A percentile compares a stretch with the other conserved stretches of the same genome.
phyloP scores from a whole-genome alignment of 2,797 vertebrate species.

The Gadopsis bispinosus region DNA sequence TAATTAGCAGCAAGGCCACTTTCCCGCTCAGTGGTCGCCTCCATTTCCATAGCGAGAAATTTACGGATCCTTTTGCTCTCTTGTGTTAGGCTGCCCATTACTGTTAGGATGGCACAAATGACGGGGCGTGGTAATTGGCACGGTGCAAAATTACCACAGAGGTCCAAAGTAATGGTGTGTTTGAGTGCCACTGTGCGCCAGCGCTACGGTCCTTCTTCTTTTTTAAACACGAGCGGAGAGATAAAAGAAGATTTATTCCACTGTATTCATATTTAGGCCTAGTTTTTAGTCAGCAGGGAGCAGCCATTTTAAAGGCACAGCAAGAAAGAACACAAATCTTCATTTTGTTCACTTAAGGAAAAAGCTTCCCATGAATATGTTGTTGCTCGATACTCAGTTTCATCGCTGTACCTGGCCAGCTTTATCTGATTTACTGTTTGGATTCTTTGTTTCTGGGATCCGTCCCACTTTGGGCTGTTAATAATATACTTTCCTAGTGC shows the following conservation, averaged over 20 bases:
- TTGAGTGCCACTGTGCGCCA: slow-evolving; percentile 29
- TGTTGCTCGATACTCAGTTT: slow-evolving; percentile 4
- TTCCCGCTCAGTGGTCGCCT: slow-evolving; percentile 56
- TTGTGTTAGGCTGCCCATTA: slow-evolving; percentile 48
- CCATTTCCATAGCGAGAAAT: slow-evolving; percentile 58
- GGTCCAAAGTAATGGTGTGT: slow-evolving; percentile 42
- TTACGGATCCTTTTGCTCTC: slow-evolving; percentile 60
- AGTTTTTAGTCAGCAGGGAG: slow-evolving; percentile 27
- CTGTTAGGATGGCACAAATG: slow-evolving; percentile 50
- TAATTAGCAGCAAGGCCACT: slow-evolving; percentile 75
- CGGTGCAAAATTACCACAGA: slow-evolving; percentile 35
- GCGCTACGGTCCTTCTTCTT: neutral
- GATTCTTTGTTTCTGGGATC: slow-evolving; percentile 35
- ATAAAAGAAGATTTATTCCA: slow-evolving; percentile 38
- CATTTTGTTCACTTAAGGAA: slow-evolving; percentile 44
- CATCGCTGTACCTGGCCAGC: slow-evolving; percentile 10
- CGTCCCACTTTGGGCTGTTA: slow-evolving; percentile 33
- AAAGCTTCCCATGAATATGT: slow-evolving; percentile 31
- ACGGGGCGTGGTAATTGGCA: slow-evolving; percentile 50
- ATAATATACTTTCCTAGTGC: slow-evolving; percentile 10
- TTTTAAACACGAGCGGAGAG: slow-evolving; percentile 5
- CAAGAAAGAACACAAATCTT: slow-evolving; percentile 43
- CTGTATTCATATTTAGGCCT: slow-evolving; percentile 23
- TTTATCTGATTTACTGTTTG: slow-evolving; percentile 41
- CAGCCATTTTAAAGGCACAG: slow-evolving; percentile 11